These are phyloP conservation scores for Acropternis orthonyx DNA, from an alignment of 2,797 vertebrate species.

Conservation along the genomic window DNA sequence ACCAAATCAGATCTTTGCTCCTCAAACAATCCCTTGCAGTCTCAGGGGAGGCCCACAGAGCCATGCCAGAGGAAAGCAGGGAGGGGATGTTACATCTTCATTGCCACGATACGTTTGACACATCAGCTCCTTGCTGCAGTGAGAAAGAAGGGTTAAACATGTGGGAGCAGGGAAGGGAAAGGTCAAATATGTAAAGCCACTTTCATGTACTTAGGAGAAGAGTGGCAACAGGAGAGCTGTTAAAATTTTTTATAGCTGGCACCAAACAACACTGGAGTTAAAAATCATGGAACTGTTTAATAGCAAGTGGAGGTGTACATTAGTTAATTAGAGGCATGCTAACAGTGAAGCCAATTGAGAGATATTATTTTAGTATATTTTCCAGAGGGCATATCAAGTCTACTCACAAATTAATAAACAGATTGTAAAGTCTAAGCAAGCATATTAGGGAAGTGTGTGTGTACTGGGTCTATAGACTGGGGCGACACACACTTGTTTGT, in stretches of 20 bases:
- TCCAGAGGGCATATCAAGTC: conserved; percentile 67
- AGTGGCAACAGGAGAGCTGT: conserved; percentile 61
- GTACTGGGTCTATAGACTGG: neutral
- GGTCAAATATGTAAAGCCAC: conserved; percentile 54
- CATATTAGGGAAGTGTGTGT: conserved; percentile 37
- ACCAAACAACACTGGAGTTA: conserved; percentile 59
- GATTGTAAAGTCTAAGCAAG: conserved; percentile 65
- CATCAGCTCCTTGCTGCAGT: neutral
- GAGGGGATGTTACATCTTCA: neutral
- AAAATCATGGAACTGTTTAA: conserved; percentile 58
- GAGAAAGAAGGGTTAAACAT: conserved; percentile 45
- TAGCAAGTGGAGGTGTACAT: conserved; percentile 56
- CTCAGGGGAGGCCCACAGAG: neutral
- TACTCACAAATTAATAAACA: conserved; percentile 67
- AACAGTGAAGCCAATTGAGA: conserved; percentile 57
- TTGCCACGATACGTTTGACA: fast-evolving
- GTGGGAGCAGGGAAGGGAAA: neutral
- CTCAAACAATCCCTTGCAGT: neutral
- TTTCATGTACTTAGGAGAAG: conserved; percentile 58
- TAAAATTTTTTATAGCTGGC: conserved; percentile 62
- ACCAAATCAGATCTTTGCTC: neutral
- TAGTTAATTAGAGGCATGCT: conserved; percentile 61
- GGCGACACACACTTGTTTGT: conserved; percentile 38
- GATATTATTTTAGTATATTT: conserved; percentile 59
- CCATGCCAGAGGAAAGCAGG: neutral